phyloP scores from a whole-genome alignment of 2,113 vertebrate genomes.

The Odocoileus virginianus region DNA sequence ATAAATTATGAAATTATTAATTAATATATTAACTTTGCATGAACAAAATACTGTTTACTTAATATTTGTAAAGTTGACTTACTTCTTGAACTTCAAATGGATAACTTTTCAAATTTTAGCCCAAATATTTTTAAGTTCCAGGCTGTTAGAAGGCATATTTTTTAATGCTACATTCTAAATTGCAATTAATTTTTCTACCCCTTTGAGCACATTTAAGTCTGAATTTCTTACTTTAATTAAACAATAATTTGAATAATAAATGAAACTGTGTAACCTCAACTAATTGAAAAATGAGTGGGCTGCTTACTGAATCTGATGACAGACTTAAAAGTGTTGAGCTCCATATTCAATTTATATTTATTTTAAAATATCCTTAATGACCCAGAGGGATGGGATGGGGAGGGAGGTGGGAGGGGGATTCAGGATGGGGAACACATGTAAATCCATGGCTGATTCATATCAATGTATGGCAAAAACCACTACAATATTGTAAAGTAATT shows the following conservation, averaged over 20 bases:
- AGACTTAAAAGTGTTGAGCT: slow-evolving; percentile 51
- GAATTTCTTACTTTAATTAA: slow-evolving; percentile 70
- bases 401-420: no score
- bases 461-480: no score
- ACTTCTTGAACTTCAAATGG: neutral
- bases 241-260: slow-evolving; percentile 75
- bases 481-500: no score
- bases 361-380: slow-evolving; percentile 24
- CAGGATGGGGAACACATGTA: no score
- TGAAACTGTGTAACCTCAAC: slow-evolving; percentile 67
- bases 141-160: neutral
- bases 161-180: slow-evolving; percentile 56
- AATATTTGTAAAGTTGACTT: slow-evolving; percentile 20
- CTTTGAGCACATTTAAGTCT: slow-evolving; percentile 71
- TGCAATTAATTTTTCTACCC: slow-evolving; percentile 66
- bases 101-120: slow-evolving; percentile 35
- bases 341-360: slow-evolving; percentile 13
- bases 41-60: neutral
- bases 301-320: slow-evolving; percentile 48
- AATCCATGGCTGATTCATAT: no score
- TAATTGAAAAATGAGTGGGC: slow-evolving; percentile 63
- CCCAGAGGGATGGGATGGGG: no score
- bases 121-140: slow-evolving; percentile 41
- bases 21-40: neutral
- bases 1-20: neutral